These are phyloP conservation scores for Ellobius talpinus DNA, from an alignment of 2,113 vertebrate genomes.

Conservation along the genomic window DNA sequence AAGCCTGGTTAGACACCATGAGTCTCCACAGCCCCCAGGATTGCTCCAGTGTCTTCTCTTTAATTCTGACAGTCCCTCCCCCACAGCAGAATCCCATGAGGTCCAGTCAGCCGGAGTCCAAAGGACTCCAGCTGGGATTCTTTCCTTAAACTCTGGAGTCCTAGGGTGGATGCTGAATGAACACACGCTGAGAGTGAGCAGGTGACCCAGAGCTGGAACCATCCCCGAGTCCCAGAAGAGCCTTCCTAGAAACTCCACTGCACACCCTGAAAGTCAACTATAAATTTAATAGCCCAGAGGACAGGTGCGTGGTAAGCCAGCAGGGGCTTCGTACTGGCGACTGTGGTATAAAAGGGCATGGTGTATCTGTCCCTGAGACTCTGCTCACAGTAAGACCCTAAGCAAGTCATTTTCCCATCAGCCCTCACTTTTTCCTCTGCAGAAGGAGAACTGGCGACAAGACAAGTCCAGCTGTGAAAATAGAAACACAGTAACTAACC, in stretches of 20 bases:
- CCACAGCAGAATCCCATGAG: not conserved
- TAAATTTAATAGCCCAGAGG: conserved; percentile 48
- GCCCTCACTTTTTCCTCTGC: not conserved
- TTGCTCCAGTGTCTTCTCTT: not conserved
- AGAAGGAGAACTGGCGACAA: not conserved
- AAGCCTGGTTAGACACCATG: not conserved
- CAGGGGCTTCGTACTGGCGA: not conserved
- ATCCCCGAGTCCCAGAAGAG: not conserved
- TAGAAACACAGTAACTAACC: not conserved
- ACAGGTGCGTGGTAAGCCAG: not conserved
- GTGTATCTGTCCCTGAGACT: not conserved
- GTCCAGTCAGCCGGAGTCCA: not conserved
- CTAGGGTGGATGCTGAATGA: not conserved
- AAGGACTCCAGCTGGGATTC: not conserved
- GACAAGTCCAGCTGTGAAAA: not conserved
- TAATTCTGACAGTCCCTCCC: not conserved
- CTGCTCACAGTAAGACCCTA: not conserved
- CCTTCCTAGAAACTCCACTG: conserved; percentile 45
- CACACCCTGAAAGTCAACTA: conserved; percentile 76
- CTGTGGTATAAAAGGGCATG: not conserved
- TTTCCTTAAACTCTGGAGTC: not conserved
- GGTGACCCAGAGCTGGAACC: not conserved
- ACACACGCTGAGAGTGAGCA: not conserved
- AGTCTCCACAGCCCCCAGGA: rapidly evolving
- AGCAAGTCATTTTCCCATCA: not conserved